These are phyloP conservation scores for Caradrina kadenii DNA, from an alignment of 2,888 invertebrate genomes.

Conservation along the genomic window DNA sequence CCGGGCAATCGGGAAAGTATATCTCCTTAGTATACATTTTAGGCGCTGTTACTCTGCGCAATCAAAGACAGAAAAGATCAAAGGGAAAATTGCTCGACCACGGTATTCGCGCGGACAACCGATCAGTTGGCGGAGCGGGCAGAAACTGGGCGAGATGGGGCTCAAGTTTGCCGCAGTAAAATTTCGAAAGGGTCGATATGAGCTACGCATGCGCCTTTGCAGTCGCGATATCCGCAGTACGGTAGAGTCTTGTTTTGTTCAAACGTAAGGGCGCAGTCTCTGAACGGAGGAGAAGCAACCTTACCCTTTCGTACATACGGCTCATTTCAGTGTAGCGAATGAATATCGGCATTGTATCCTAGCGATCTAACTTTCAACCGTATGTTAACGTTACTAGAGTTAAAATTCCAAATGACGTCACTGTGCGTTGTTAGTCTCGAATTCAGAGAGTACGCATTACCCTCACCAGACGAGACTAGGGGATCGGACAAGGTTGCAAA, in stretches of 20 bases:
- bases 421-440: no score
- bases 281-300: not conserved
- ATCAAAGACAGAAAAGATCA: not conserved
- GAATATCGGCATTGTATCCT: not conserved
- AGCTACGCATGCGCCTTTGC: conserved; percentile 37
- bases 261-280: not conserved
- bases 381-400: conserved; percentile 9
- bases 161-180: conserved; percentile 20
- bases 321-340: conserved; percentile 5
- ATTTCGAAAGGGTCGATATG: conserved; percentile 36
- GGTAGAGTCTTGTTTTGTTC: not conserved
- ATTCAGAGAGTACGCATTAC: no score
- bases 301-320: conserved; percentile 1
- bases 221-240: not conserved
- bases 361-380: not conserved
- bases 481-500: no score
- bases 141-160: conserved; percentile 15
- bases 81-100: not conserved
- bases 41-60: not conserved
- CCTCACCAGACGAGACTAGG: no score
- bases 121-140: conserved; percentile 2
- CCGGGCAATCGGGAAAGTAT: conserved; percentile 37
- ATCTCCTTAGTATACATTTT: conserved; percentile 36
- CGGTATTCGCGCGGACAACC: conserved; percentile 16
- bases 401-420: no score